phyloP scores from a whole-genome alignment of 2,797 vertebrate species.

The Avahi laniger region DNA sequence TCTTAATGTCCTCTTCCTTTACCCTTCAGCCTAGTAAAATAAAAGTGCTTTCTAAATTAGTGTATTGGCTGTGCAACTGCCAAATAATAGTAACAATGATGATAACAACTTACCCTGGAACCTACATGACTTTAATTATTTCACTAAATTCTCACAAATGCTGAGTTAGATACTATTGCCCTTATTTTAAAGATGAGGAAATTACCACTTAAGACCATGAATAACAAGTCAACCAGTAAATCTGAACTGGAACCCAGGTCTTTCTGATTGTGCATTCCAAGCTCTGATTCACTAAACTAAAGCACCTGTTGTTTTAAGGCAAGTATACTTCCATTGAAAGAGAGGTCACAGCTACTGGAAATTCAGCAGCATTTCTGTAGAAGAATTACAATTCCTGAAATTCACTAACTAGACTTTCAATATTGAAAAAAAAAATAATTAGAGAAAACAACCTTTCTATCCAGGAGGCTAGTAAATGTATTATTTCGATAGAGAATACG shows the following conservation, averaged over 20 bases:
- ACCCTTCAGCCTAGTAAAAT: neutral
- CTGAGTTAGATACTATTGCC: neutral
- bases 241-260: neutral
- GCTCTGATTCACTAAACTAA: neutral
- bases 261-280: neutral
- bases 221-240: neutral
- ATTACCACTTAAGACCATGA: neutral
- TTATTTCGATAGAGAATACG: neutral
- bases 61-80: neutral
- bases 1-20: neutral
- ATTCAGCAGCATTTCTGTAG: neutral
- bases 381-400: neutral
- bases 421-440: neutral
- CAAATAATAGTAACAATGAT: neutral
- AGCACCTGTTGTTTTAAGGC: neutral
- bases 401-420: neutral
- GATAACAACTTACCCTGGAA: neutral
- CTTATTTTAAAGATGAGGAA: neutral
- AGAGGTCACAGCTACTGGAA: neutral
- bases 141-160: constrained; percentile 7
- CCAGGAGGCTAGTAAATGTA: neutral
- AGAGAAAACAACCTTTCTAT: neutral
- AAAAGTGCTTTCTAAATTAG: neutral
- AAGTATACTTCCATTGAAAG: neutral
- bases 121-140: neutral